These are phyloP conservation scores for Hydropsyche tenuis DNA, from an alignment of 1,140 invertebrate species.

Conservation along the genomic window DNA sequence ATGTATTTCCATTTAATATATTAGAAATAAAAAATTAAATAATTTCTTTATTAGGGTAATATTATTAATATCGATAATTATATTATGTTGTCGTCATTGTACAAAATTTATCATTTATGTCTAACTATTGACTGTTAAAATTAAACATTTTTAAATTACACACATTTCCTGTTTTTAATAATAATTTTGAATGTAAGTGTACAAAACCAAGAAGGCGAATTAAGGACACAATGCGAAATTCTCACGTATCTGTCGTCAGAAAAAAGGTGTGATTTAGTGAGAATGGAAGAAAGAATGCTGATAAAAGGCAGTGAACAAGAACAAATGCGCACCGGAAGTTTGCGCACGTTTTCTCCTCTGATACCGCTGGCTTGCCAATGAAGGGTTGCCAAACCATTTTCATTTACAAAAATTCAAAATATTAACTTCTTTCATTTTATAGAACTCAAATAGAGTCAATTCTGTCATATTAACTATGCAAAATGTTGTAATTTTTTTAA, in stretches of 20 bases:
- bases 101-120: no score
- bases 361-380: not conserved
- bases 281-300: constrained; percentile 41
- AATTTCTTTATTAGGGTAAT: no score
- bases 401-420: not conserved
- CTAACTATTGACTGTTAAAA: no score
- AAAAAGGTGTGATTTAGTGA: constrained; percentile 31
- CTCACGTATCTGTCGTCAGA: constrained; percentile 25
- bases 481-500: no score
- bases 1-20: no score
- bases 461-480: not conserved
- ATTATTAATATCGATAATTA: no score
- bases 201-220: constrained; percentile 15
- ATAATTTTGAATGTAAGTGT: not conserved
- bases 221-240: constrained; percentile 20
- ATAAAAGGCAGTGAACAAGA: constrained; percentile 39
- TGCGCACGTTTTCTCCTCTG: constrained; percentile 36
- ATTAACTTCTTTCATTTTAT: not conserved
- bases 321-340: constrained; percentile 45
- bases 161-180: not conserved
- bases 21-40: no score
- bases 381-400: constrained; percentile 20
- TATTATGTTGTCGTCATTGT: no score
- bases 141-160: not conserved
- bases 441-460: not conserved